Percentiles rank a stretch among this genome's conserved stretches.
phyloP scores from a whole-genome alignment of 2,797 vertebrate species.

The Miichthys miiuy region DNA sequence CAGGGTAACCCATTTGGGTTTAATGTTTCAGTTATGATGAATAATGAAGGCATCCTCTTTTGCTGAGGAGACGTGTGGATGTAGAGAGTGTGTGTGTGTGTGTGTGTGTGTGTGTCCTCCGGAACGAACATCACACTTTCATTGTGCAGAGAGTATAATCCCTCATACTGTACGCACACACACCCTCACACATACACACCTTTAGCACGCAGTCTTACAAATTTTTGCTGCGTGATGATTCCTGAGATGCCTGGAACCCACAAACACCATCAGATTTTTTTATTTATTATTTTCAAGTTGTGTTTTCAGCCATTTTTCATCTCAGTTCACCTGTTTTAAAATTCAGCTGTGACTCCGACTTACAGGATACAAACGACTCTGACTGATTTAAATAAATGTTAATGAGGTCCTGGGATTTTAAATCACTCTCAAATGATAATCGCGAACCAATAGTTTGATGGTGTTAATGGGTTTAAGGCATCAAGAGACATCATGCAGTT shows the following conservation, averaged over 20 bases:
- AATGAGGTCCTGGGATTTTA: background rate
- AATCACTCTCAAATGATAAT: background rate
- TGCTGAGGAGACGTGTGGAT: background rate
- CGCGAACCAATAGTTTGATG: background rate
- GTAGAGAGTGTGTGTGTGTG: background rate
- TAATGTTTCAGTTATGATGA: constrained; percentile 63
- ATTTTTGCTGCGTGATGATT: constrained; percentile 8
- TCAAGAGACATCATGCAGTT: background rate
- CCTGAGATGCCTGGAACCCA: background rate
- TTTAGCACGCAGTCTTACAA: background rate
- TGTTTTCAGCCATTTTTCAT: constrained; percentile 14
- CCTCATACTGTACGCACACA: background rate
- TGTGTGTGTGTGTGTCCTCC: background rate
- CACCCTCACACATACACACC: background rate
- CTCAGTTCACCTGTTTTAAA: constrained; percentile 1
- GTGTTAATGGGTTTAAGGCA: constrained; percentile 6
- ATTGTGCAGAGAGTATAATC: background rate
- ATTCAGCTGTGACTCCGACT: background rate
- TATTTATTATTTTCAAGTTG: constrained; percentile 11
- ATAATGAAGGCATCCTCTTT: constrained; percentile 64
- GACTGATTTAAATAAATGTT: constrained; percentile 8
- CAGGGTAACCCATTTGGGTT: constrained; percentile 39
- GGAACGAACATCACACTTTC: constrained; percentile 3
- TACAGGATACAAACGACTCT: background rate
- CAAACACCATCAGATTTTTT: background rate